phyloP scores from a whole-genome alignment of 2,797 vertebrate species.

The Brachymystax lenok region DNA sequence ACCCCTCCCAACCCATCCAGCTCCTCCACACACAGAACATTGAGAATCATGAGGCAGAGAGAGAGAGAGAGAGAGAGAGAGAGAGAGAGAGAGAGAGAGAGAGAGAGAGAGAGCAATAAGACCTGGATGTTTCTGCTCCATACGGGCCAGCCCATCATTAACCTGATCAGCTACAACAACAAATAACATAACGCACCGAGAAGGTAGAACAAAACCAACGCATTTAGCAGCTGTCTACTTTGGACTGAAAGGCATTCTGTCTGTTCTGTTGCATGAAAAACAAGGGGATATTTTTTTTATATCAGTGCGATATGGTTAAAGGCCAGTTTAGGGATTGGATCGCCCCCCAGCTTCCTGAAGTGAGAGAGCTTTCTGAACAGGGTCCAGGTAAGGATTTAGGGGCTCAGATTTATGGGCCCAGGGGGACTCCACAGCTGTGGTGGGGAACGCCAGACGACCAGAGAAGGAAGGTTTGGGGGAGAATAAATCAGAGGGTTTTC shows the following conservation, averaged over 20 bases:
- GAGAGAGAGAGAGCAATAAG: not conserved
- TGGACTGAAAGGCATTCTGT: slow-evolving; percentile 6
- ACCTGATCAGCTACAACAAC: slow-evolving; percentile 12
- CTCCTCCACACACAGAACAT: not conserved
- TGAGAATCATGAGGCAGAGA: not conserved
- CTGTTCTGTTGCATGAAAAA: slow-evolving; percentile 3
- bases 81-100: not conserved
- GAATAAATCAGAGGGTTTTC: slow-evolving; percentile 56
- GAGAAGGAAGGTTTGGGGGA: slow-evolving; percentile 46
- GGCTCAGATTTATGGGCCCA: slow-evolving; percentile 57
- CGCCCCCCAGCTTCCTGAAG: slow-evolving; percentile 52
- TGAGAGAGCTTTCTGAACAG: slow-evolving; percentile 39
- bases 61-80: not conserved
- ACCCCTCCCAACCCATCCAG: not conserved
- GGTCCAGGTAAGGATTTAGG: slow-evolving; percentile 65
- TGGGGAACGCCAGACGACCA: slow-evolving; percentile 20
- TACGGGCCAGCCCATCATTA: not conserved
- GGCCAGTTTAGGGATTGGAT: slow-evolving; percentile 11
- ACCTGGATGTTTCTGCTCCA: not conserved
- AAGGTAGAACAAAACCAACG: not conserved
- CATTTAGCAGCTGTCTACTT: slow-evolving; percentile 22
- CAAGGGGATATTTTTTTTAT: slow-evolving; percentile 1
- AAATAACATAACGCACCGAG: not conserved
- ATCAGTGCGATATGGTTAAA: slow-evolving; percentile 7
- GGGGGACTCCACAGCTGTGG: slow-evolving; percentile 56